These are phyloP conservation scores for Oscheius sp. DNA, from an alignment of 2,888 invertebrate genomes.

Conservation along the genomic window DNA sequence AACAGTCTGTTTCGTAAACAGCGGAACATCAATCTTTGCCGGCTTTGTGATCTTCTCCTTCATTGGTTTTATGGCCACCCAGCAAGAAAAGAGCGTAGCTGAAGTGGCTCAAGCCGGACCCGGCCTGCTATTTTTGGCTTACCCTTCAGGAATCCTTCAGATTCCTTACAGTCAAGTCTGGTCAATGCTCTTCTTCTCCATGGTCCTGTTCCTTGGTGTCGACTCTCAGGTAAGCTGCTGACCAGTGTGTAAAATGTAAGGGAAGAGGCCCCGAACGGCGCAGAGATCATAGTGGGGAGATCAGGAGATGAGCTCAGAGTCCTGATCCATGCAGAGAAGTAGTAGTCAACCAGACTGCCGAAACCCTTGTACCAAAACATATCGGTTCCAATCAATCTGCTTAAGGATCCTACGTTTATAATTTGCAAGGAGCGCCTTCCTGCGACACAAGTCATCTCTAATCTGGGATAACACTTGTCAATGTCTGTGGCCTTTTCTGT, in stretches of 20 bases:
- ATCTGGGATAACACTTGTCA: too few relatives aligned
- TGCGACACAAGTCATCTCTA: too few relatives aligned
- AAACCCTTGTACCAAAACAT: background rate
- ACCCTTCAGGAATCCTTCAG: slow-evolving; percentile 78
- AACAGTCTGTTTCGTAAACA: slow-evolving; percentile 76
- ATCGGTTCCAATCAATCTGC: too few relatives aligned
- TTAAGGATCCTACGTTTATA: too few relatives aligned
- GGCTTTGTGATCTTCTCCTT: slow-evolving; percentile 78
- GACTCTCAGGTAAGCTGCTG: slow-evolving; percentile 77
- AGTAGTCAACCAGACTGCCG: background rate
- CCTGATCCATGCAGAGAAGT: background rate
- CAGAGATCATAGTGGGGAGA: background rate
- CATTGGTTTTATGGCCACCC: slow-evolving; percentile 77
- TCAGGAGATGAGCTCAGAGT: background rate
- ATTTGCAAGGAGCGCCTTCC: too few relatives aligned
- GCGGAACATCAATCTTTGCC: slow-evolving; percentile 76
- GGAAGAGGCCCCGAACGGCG: background rate
- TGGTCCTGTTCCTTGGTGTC: slow-evolving; percentile 80
- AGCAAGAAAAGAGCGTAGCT: slow-evolving; percentile 74
- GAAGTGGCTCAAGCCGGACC: slow-evolving; percentile 76
- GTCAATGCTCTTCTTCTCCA: slow-evolving; percentile 80
- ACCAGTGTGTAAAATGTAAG: background rate
- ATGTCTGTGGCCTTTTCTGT: too few relatives aligned
- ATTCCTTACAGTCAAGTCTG: slow-evolving; percentile 80
- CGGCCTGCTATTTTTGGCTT: slow-evolving; percentile 80